Percentiles rank a stretch among this genome's conserved stretches.
Conservation (phyloP, 2,888 invertebrate genomes). For the Frankliniella fusca region DNA sequence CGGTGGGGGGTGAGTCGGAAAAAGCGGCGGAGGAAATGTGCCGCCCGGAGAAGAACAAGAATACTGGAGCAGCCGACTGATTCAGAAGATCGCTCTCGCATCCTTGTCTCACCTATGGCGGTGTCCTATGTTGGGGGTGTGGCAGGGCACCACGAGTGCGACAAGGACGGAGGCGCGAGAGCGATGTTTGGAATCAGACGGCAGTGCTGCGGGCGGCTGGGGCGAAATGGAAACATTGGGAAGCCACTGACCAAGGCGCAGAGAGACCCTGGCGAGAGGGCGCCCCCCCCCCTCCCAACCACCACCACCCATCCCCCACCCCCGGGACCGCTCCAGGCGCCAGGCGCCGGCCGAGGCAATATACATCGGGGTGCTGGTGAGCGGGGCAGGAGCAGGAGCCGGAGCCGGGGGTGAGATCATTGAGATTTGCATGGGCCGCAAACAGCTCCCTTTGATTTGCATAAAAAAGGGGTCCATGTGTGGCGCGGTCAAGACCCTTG, state of each 20-base stretch:
- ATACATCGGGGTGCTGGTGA: background rate
- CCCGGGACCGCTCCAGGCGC: background rate
- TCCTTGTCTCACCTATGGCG: too few species aligned
- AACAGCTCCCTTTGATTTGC: background rate
- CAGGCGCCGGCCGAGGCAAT: background rate
- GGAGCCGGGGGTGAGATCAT: background rate
- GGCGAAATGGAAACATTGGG: background rate
- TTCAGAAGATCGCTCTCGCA: too few species aligned
- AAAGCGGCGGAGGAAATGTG: background rate
- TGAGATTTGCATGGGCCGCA: slow-evolving; percentile 17
- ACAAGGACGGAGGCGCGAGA: too few species aligned
- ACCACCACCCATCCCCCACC: background rate
- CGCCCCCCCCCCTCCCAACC: background rate
- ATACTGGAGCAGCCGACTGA: too few species aligned
- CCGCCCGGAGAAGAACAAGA: background rate
- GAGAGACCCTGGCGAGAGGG: background rate
- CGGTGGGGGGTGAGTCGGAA: background rate
- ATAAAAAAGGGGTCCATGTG: background rate
- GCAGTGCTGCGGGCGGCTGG: background rate
- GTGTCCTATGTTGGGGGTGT: too few species aligned
- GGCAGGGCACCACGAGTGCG: too few species aligned
- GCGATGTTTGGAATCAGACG: too few species aligned
- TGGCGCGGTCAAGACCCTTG: background rate
- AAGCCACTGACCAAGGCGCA: background rate
- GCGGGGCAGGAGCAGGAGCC: too few species aligned